These are phyloP conservation scores for Hemitrygon akajei DNA, from an alignment of 2,797 vertebrate species.

Conservation along the genomic window DNA sequence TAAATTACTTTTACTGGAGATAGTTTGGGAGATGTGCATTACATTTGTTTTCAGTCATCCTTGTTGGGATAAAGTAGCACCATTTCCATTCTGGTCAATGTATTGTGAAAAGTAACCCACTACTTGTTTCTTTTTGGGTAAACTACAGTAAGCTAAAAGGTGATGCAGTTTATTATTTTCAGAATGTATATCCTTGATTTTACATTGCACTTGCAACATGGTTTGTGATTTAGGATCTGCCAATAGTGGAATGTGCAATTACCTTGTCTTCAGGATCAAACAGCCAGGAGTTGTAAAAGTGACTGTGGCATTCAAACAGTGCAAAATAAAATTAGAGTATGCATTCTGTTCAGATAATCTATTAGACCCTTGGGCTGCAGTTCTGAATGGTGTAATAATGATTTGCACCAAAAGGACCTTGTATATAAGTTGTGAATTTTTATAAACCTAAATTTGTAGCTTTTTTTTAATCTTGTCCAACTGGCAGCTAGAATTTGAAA, in stretches of 20 bases:
- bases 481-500: conserved; percentile 34
- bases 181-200: neutral
- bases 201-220: neutral
- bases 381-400: neutral
- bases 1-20: neutral
- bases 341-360: neutral
- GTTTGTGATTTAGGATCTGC: neutral
- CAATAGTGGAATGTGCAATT: neutral
- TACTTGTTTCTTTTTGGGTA: neutral
- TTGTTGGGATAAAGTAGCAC: neutral
- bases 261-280: conserved; percentile 11
- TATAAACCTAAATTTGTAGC: conserved; percentile 14
- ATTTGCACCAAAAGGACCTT: conserved; percentile 18
- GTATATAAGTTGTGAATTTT: conserved; percentile 1
- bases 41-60: neutral
- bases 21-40: neutral
- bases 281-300: neutral
- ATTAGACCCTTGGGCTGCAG: conserved; percentile 32
- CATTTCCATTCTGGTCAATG: conserved; percentile 17
- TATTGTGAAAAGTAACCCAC: neutral
- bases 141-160: neutral
- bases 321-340: neutral
- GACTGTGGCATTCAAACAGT: neutral
- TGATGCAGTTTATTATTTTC: conserved; percentile 10
- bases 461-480: conserved; percentile 30